Base-by-base conservation (phyloP, 2,113 vertebrate genomes). In the Strix aluco region DNA sequence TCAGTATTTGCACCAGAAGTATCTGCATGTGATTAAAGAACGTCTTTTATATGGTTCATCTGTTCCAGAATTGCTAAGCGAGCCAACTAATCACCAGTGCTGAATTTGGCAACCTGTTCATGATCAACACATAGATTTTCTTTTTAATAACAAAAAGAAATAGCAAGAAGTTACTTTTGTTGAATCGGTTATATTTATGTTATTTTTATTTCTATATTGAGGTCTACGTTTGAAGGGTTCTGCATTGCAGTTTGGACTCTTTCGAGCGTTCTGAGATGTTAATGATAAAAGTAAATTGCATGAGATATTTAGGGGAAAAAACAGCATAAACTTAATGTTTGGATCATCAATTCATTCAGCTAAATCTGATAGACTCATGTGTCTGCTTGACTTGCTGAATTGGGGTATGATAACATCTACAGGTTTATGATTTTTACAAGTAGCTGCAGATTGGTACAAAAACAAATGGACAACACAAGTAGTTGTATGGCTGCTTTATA, bases 321-420 rank as follows among this genome's bases (percentile, higher is more conserved):
- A 0, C 30, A 52, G 22, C 38, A 29, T 42, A n/a, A 81, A 25
- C 11, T 29, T 81, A 20, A 40, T 2, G 1, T 36, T 58, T 1
- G 3, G 42, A n/a, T 71, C 17, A 13, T 51, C 0, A 69, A 49
- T 70, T 66, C 46, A 66, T 21, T 30, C 54, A 69, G 40, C n/a
- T 67, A 13, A 77, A 63, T 62, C 25, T 62, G 0, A 40, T 36
- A 40, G 40, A 32, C 9, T 69, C 6, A 0, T 13, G 23, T 1
- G 3, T 84, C 77, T 81, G 22, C n/a, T 74, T 44, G 42, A 29
- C 59, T 58, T 84, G 59, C 26, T 57, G 52, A 52, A n/a, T 63
- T 8, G 10, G 55, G 11, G 6, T 52, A 46, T 34, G 77, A 51
- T 47, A 78, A 11, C 19, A 29, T n/a, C 38, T 63, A 6, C 20